A percentile compares a stretch with the other conserved stretches of the same genome.
These are phyloP conservation scores for Siniperca knerii DNA, from an alignment of 2,113 vertebrate genomes.

Conservation along the genomic window DNA sequence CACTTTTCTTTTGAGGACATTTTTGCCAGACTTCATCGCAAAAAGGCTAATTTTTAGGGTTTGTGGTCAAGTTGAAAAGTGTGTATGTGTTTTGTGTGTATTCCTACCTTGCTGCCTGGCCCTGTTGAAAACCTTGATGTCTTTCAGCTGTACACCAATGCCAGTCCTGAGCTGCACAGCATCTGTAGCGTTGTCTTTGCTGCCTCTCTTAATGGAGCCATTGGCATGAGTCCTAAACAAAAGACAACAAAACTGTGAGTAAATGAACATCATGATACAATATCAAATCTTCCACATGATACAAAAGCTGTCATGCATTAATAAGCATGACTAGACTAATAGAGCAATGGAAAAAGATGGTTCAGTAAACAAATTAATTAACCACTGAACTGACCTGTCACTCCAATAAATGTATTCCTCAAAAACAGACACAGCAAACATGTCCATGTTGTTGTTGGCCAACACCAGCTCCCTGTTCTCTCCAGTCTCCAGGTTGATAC, in stretches of 20 bases:
- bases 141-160: slow-evolving; percentile 96
- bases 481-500: slow-evolving; percentile 94
- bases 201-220: slow-evolving; percentile 96
- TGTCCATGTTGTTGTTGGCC: slow-evolving; percentile 98
- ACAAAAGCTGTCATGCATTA: slow-evolving; percentile 4
- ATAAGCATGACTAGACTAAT: not conserved
- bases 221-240: slow-evolving; percentile 93
- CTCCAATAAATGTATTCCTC: slow-evolving; percentile 99
- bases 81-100: not conserved
- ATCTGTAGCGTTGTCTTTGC: slow-evolving; percentile 96
- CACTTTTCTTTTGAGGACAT: not conserved
- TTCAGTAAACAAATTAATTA: slow-evolving; percentile 2
- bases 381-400: slow-evolving; percentile 85
- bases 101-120: slow-evolving; percentile 91
- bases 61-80: not conserved
- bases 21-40: not conserved
- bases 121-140: slow-evolving; percentile 98
- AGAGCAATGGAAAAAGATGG: not conserved
- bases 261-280: not conserved
- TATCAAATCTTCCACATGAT: not conserved
- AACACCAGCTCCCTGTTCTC: slow-evolving; percentile 94
- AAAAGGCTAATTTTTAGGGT: not conserved
- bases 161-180: slow-evolving; percentile 93
- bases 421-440: slow-evolving; percentile 98
- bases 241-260: slow-evolving; percentile 8